These are phyloP conservation scores for Mythimna loreyi DNA, from an alignment of 2,888 invertebrate species.

Conservation along the genomic window DNA sequence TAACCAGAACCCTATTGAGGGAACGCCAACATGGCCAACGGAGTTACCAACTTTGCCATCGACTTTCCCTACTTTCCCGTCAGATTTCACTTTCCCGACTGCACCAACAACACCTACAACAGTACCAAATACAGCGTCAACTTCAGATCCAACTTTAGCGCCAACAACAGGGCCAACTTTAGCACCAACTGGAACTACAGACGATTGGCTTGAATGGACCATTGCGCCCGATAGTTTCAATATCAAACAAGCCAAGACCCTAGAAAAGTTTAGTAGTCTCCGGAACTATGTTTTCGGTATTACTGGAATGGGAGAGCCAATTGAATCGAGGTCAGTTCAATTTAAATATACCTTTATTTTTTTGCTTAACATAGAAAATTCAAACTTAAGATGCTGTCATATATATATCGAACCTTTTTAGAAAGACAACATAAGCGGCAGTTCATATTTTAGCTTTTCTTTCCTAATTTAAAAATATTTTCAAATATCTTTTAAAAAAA, in stretches of 20 bases:
- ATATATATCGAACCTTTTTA: no score
- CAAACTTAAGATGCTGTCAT: not conserved
- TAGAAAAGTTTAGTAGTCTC: conserved; percentile 47
- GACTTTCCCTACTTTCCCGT: conserved; percentile 46
- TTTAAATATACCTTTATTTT: not conserved
- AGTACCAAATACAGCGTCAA: not conserved
- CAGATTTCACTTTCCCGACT: conserved; percentile 26
- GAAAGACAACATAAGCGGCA: no score
- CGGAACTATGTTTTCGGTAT: conserved; percentile 63
- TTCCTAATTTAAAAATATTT: not conserved
- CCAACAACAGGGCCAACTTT: not conserved
- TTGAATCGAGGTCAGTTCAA: conserved; percentile 59
- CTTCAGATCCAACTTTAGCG: no score
- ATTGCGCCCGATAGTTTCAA: not conserved
- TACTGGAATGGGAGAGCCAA: conserved; percentile 63
- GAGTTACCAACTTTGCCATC: conserved; percentile 46
- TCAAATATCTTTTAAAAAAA: no score
- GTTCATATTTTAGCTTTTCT: not conserved
- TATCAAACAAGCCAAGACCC: conserved; percentile 30
- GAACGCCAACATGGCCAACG: conserved; percentile 41
- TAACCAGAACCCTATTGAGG: conserved; percentile 60
- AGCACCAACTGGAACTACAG: not conserved
- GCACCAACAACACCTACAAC: not conserved
- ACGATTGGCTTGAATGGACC: not conserved
- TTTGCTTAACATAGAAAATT: not conserved